Conservation (phyloP, 2,888 invertebrate species). For the Lycocerus yunnanus region DNA sequence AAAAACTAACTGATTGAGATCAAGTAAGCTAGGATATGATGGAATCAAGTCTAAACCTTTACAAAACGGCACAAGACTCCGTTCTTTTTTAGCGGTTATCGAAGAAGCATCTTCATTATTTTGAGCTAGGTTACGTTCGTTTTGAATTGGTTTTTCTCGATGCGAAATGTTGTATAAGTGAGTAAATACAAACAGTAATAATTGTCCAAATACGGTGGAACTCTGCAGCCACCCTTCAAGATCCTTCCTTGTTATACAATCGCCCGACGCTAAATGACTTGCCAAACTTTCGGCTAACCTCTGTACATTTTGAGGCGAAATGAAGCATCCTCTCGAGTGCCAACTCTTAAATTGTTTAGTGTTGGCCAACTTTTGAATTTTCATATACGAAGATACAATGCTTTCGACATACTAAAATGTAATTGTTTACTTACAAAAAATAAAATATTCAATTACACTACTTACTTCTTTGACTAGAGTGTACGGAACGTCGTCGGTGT, state of each 20-base stretch:
- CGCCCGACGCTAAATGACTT: slow-evolving; percentile 56
- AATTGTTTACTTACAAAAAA: background rate
- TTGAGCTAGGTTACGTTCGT: slow-evolving; percentile 23
- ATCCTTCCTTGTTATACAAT: slow-evolving; percentile 52
- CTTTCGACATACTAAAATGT: slow-evolving; percentile 70
- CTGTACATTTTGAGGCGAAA: slow-evolving; percentile 61
- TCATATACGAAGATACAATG: slow-evolving; percentile 75
- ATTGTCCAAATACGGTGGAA: slow-evolving; percentile 56
- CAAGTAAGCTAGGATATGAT: slow-evolving; percentile 75
- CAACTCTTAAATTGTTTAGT: slow-evolving; percentile 62
- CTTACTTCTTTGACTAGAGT: slow-evolving; percentile 66
- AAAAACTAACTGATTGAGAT: slow-evolving; percentile 78
- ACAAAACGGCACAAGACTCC: slow-evolving; percentile 59
- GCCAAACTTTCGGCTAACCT: slow-evolving; percentile 64
- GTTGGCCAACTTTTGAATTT: slow-evolving; percentile 64
- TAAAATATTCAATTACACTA: too few species aligned
- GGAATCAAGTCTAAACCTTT: slow-evolving; percentile 73
- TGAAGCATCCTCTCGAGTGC: slow-evolving; percentile 64
- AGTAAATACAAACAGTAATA: slow-evolving; percentile 60
- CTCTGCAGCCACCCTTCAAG: slow-evolving; percentile 58
- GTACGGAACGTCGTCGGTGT: slow-evolving; percentile 62
- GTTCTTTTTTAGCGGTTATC: slow-evolving; percentile 54
- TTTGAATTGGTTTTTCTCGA: slow-evolving; percentile 51
- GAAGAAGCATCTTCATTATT: slow-evolving; percentile 41
- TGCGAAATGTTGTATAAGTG: slow-evolving; percentile 60